A percentile compares a stretch with the other conserved stretches of the same genome.
Conservation (phyloP, 2,113 vertebrate species). For the Cheirogaleus medius region DNA sequence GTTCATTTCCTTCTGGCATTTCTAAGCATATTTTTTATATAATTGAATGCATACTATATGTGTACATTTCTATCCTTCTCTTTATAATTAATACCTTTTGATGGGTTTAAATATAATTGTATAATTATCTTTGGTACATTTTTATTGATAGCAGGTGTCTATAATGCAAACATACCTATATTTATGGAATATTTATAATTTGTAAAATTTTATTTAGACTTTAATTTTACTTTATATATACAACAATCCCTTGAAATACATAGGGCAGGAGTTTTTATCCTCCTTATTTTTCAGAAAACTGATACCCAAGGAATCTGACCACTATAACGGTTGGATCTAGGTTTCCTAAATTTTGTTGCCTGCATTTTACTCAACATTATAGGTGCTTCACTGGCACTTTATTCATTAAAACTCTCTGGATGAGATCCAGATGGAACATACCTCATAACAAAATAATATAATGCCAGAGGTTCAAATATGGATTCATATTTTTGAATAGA, state of each 20-base stretch:
- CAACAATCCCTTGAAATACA: not conserved
- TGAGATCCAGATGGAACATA: not conserved
- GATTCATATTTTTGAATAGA: constrained; percentile 14
- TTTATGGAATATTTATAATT: not conserved
- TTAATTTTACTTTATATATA: not conserved
- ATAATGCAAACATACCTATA: not conserved
- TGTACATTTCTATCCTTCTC: not conserved
- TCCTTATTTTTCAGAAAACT: not conserved
- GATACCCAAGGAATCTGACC: not conserved
- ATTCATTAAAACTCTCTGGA: not conserved
- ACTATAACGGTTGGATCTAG: not conserved
- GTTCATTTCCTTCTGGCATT: not conserved
- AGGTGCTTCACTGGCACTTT: not conserved
- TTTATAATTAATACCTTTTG: not conserved
- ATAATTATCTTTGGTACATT: not conserved
- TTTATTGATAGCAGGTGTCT: not conserved
- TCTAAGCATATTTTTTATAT: not conserved
- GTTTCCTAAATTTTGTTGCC: not conserved
- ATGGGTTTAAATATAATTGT: not conserved
- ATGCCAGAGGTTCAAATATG: not conserved
- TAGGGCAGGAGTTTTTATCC: not conserved
- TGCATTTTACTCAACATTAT: not conserved
- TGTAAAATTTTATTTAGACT: not conserved
- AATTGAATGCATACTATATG: not conserved
- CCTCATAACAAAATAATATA: not conserved